Conservation (phyloP, 2,888 invertebrate genomes). For the Andrena bicolor region DNA sequence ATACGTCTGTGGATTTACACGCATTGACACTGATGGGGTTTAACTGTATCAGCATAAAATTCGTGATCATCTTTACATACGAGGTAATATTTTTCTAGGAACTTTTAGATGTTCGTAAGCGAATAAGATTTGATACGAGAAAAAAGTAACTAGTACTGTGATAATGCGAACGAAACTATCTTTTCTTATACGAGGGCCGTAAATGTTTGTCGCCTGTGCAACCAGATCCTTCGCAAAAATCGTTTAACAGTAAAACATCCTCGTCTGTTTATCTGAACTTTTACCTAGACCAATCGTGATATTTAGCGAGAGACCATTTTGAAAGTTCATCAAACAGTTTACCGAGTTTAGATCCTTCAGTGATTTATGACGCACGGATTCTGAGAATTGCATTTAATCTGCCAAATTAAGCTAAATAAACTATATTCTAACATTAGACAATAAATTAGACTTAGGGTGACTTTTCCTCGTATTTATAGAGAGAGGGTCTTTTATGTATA, state of each 20-base stretch:
- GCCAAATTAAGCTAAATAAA: background rate
- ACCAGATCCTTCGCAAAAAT: background rate
- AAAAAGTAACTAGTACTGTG: slow-evolving; percentile 28
- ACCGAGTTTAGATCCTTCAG: background rate
- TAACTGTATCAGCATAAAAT: slow-evolving; percentile 5
- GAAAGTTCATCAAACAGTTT: background rate
- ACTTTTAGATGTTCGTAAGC: slow-evolving; percentile 18
- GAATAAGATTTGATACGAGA: background rate
- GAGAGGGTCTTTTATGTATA: background rate
- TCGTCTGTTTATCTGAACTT: background rate
- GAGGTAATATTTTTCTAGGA: background rate
- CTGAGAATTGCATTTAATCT: background rate
- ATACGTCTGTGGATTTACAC: slow-evolving; percentile 15
- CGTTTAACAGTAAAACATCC: background rate
- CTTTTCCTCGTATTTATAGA: background rate
- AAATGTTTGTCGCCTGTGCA: background rate
- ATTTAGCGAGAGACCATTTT: background rate
- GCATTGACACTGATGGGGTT: slow-evolving; percentile 7
- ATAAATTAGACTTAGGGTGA: slow-evolving; percentile 3
- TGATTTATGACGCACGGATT: background rate
- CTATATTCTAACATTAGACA: background rate
- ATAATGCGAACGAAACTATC: slow-evolving; percentile 36
- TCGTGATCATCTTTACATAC: slow-evolving; percentile 10
- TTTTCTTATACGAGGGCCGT: slow-evolving; percentile 13
- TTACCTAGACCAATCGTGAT: background rate